phyloP scores from a whole-genome alignment of 2,888 invertebrate genomes.

The Trimorus sp. region DNA sequence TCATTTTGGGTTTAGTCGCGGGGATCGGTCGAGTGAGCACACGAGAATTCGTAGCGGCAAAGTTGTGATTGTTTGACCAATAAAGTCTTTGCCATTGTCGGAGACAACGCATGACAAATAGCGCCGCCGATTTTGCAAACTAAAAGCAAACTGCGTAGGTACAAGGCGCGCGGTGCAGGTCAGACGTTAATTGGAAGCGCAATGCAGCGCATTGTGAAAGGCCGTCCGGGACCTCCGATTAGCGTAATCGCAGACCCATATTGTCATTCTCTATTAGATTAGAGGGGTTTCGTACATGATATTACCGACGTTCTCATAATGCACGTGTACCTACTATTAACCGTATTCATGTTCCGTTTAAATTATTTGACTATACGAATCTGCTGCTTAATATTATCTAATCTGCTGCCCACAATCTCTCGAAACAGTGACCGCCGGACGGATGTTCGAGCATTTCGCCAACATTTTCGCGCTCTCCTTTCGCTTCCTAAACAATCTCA shows the following conservation, averaged over 20 bases:
- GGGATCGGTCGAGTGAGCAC: too few species aligned
- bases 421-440: conserved; percentile 2
- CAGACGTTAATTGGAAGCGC: conserved; percentile 69
- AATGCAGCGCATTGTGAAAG: conserved; percentile 65
- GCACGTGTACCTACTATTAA: conserved; percentile 59
- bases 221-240: conserved; percentile 71
- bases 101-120: conserved; percentile 31
- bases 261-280: conserved; percentile 76
- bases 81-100: conserved; percentile 27
- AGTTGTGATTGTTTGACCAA: conserved; percentile 23
- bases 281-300: conserved; percentile 67
- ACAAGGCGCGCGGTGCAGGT: conserved; percentile 50
- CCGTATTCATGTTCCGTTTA: conserved; percentile 46
- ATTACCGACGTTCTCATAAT: conserved; percentile 69
- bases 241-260: conserved; percentile 75
- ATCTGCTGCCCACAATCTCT: conserved; percentile 41
- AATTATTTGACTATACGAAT: conserved; percentile 60
- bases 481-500: too few species aligned
- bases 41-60: background rate
- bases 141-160: conserved; percentile 51
- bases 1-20: too few species aligned
- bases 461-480: conserved; percentile 12
- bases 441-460: conserved; percentile 23
- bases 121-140: conserved; percentile 48
- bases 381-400: conserved; percentile 53